phyloP scores from a whole-genome alignment of 2,797 vertebrate species.

The Onychomys leucogaster region DNA sequence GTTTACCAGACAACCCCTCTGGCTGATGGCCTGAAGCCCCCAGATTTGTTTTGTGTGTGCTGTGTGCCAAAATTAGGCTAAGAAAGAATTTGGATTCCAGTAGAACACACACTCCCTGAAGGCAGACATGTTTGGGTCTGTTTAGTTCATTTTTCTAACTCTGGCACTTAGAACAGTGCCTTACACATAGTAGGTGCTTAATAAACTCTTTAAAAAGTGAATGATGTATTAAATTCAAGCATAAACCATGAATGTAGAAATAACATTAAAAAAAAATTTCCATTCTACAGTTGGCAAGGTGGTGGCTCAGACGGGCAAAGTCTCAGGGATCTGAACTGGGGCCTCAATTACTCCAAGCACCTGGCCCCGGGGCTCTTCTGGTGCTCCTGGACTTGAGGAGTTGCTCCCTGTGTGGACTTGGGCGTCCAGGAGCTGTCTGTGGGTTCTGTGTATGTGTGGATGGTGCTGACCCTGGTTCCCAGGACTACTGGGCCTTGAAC shows the following conservation, averaged over 20 bases:
- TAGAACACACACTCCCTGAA: background rate
- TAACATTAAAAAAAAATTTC: background rate
- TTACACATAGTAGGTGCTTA: background rate
- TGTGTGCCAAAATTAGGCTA: background rate
- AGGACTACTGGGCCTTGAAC: background rate
- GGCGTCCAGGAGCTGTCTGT: background rate
- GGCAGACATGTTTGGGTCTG: slow-evolving; percentile 13
- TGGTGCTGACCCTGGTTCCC: background rate
- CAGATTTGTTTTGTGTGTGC: background rate
- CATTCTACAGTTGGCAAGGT: background rate
- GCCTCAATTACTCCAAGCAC: background rate
- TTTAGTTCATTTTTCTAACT: slow-evolving; percentile 3
- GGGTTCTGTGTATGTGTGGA: background rate
- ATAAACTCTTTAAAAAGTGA: background rate
- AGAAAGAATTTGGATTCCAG: slow-evolving; percentile 39
- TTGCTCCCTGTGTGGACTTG: background rate
- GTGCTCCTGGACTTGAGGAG: background rate
- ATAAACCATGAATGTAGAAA: slow-evolving; percentile 42
- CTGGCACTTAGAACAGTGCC: slow-evolving; percentile 21
- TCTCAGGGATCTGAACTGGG: background rate
- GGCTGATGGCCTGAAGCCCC: background rate
- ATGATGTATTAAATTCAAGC: slow-evolving; percentile 26
- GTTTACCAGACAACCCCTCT: background rate
- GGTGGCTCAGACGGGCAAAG: background rate
- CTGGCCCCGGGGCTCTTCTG: background rate